A percentile compares a stretch with the other conserved stretches of the same genome.
These are phyloP conservation scores for Ylistrum balloti DNA, from an alignment of 1,140 invertebrate species.

Conservation along the genomic window DNA sequence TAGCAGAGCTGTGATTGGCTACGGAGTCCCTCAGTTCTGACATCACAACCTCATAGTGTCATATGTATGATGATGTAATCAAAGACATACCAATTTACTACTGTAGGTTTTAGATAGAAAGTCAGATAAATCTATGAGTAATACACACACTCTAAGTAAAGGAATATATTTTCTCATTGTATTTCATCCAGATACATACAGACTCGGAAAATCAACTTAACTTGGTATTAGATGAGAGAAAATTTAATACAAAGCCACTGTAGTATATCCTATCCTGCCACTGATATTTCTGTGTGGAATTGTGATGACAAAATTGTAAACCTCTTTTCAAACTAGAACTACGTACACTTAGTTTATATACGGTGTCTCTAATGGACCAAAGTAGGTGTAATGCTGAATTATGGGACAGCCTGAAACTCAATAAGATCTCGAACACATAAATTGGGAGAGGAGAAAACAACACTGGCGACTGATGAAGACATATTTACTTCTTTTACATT, in stretches of 20 bases:
- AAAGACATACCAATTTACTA: too few species aligned
- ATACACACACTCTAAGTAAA: too few species aligned
- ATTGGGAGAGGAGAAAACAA: conserved; percentile 3
- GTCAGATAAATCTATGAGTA: too few species aligned
- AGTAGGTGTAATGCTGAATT: conserved; percentile 4
- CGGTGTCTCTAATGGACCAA: not conserved
- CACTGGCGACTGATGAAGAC: conserved; percentile 9
- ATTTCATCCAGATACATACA: not conserved
- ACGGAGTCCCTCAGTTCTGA: too few species aligned
- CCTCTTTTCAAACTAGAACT: conserved; percentile 9
- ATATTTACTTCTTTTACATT: conserved; percentile 21
- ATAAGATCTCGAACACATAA: not conserved
- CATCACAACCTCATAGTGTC: too few species aligned
- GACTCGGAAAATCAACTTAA: too few species aligned
- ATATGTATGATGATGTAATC: too few species aligned
- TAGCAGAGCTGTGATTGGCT: too few species aligned
- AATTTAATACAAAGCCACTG: not conserved
- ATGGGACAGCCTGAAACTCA: not conserved
- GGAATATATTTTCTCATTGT: too few species aligned
- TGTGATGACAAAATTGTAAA: not conserved
- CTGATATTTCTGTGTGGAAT: not conserved
- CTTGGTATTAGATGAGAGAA: not conserved
- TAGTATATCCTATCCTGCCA: not conserved
- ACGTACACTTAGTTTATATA: not conserved
- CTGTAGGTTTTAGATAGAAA: too few species aligned